phyloP scores from a whole-genome alignment of 2,113 vertebrate species.

The Ammodytes dubius region DNA sequence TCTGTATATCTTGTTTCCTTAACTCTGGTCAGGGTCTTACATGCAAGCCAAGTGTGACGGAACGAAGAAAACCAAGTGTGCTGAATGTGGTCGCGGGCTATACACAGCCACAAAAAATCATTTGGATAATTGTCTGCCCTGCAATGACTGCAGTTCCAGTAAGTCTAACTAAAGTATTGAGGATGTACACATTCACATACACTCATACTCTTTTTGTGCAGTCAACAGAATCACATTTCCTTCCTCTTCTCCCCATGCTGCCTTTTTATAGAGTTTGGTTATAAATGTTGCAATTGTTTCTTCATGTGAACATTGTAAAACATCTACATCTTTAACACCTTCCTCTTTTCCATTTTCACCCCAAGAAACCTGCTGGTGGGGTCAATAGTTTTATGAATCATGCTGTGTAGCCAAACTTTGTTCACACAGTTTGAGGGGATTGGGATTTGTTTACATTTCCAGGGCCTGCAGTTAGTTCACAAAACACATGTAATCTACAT shows the following conservation, averaged over 20 bases:
- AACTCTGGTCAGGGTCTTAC: conserved; percentile 62
- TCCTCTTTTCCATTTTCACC: background rate
- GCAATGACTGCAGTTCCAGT: conserved; percentile 64
- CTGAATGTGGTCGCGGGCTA: background rate
- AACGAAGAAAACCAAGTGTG: conserved; percentile 9
- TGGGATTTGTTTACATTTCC: too few species aligned
- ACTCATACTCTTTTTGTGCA: background rate
- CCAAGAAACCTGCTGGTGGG: background rate
- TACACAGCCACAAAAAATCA: conserved; percentile 59
- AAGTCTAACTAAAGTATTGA: conserved; percentile 45
- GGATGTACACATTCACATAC: background rate
- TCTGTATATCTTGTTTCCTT: conserved; percentile 5
- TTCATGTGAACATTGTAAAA: background rate
- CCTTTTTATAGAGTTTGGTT: background rate
- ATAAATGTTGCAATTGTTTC: background rate
- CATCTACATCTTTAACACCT: background rate
- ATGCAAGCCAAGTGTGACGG: conserved; percentile 9
- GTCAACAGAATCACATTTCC: conserved; percentile 16
- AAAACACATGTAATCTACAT: too few species aligned
- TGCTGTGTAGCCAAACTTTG: background rate
- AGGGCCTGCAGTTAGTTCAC: too few species aligned
- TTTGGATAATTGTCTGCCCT: background rate
- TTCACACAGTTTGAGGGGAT: background rate
- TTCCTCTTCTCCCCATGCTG: background rate
- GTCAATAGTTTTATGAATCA: background rate